Evolutionary conservation across 2,797 vertebrate genomes (phyloP).

Genomic region (Nyctibius grandis): DNA sequence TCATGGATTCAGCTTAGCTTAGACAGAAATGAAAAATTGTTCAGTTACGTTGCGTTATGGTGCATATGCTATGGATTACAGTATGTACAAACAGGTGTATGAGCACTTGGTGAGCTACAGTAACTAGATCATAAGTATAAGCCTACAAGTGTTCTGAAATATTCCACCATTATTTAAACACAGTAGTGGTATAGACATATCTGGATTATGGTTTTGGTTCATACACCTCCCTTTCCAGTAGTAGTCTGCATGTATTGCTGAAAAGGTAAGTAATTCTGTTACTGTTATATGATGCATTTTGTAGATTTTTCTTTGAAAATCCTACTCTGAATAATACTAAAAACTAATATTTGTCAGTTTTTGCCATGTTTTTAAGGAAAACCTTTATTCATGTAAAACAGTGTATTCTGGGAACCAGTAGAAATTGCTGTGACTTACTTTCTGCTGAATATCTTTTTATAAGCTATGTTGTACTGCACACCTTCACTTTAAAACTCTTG

Average conservation of each 20-base stretch:
- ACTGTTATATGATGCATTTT: background rate
- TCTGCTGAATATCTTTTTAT: background rate
- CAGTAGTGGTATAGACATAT: background rate
- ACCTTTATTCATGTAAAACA: background rate
- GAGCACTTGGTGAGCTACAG: background rate
- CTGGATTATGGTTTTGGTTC: background rate
- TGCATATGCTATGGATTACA: background rate
- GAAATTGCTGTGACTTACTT: background rate
- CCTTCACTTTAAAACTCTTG: background rate
- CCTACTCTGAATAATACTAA: background rate
- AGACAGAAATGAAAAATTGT: background rate
- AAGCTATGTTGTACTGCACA: background rate
- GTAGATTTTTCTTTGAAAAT: background rate
- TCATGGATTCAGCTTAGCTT: background rate
- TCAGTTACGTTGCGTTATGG: fast-evolving
- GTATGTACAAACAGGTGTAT: background rate
- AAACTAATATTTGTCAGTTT: background rate
- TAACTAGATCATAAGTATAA: background rate
- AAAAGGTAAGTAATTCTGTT: background rate
- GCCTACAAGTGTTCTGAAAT: background rate
- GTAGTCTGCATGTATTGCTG: background rate
- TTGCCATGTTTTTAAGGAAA: background rate
- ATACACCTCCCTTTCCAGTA: background rate
- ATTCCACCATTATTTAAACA: background rate
- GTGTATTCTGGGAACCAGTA: background rate